Base-by-base conservation (phyloP, 2,113 vertebrate genomes). In the Anarrhichthys ocellatus region DNA sequence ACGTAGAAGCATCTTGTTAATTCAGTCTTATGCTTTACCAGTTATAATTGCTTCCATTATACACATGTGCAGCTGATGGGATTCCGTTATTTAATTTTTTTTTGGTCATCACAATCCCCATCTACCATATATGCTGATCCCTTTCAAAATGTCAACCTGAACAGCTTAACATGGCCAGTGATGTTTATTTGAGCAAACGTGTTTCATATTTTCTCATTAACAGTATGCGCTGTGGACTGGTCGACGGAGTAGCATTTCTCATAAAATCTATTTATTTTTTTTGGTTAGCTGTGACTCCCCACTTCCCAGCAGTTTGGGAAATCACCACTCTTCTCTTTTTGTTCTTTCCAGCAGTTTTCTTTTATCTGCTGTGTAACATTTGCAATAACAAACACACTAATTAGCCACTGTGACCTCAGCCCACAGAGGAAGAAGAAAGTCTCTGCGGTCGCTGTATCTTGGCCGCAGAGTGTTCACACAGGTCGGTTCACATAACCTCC, bases 401-500 rank as follows among this genome's bases (percentile, higher is more conserved):
- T 92, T 89, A 92, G 59, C 84, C 68, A 62, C 48, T 27, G 20
- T 56, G 85, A 90, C 83, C 78, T 82, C 79, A 58, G 82, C 74
- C 78, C 81, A 48, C 68, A 64, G 82, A 75, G 80, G 80, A 73
- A 72, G 58, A 67, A 83, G 59, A 83, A 88, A 90, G 76, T 66
- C 78, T 88, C 78, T 88, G 87, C 76, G 82, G 87, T 89, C 29
- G 67, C 54, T 87, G 67, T 54, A 13, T 82, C 40, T 56, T 80
- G 78, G 78, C 83, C 79, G 73, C 67, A 65, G 62, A 68, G 65
- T 73, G 77, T 73, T 83, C 68, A 62, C 24, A 3, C 75, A 83
- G 91, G 87, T 92, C 89, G 42, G 63, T 91, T 93, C 92, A 94
- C 93, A 92, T 92, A 92, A 91, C 91, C 92, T 79, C 67, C 2